Evolutionary conservation across 2,888 invertebrate species (phyloP).

Genomic region (Meteorus colon): DNA sequence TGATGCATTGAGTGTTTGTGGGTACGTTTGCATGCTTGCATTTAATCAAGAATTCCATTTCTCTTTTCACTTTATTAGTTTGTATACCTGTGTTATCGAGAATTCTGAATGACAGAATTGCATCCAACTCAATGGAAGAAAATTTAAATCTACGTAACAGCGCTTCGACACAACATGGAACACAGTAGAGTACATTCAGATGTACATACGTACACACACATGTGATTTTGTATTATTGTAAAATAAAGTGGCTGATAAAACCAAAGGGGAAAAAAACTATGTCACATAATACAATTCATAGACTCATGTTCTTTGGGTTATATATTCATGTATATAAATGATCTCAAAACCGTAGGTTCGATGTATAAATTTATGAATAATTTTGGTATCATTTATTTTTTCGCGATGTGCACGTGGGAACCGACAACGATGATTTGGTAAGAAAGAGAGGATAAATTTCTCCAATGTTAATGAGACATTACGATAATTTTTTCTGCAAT

Average conservation of each 20-base stretch:
- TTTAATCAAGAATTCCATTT: background rate
- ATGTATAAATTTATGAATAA: background rate
- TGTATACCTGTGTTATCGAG: background rate
- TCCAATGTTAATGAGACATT: too few relatives aligned
- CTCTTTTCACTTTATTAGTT: background rate
- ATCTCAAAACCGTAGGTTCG: slow-evolving; percentile 12
- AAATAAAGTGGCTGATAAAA: background rate
- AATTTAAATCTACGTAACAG: background rate
- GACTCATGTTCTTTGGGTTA: background rate
- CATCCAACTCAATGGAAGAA: background rate
- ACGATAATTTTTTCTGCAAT: too few relatives aligned
- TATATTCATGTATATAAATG: background rate
- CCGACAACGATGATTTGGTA: background rate
- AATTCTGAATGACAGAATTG: background rate
- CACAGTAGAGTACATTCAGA: background rate
- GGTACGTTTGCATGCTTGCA: background rate
- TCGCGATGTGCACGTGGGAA: background rate
- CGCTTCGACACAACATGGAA: slow-evolving; percentile 4
- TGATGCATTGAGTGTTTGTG: background rate
- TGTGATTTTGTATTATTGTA: background rate
- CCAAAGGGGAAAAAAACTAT: background rate
- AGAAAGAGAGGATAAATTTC: background rate
- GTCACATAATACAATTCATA: background rate
- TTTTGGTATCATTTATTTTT: background rate
- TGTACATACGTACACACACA: background rate